Conservation (phyloP, 2,888 invertebrate genomes). For the Cactoblastis cactorum region DNA sequence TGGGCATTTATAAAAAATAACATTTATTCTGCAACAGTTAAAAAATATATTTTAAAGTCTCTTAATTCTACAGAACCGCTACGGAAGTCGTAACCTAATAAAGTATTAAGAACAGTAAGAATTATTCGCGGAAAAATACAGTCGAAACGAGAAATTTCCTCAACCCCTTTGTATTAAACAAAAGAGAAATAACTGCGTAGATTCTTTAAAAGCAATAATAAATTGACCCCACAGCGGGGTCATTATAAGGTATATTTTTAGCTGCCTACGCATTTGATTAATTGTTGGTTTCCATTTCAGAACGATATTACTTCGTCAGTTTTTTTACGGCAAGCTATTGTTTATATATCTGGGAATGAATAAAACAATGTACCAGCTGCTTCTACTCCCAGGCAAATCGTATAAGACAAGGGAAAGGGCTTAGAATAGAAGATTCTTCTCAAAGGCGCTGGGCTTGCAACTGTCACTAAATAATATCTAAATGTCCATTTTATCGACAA, state of each 20-base stretch:
- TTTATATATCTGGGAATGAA: too few relatives aligned
- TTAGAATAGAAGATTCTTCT: too few relatives aligned
- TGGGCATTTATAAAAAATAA: too few relatives aligned
- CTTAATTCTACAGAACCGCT: background rate
- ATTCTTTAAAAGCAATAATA: slow-evolving; percentile 44
- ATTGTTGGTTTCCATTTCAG: background rate
- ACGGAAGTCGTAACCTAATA: background rate
- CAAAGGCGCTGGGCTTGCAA: too few relatives aligned
- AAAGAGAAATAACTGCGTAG: slow-evolving; percentile 39
- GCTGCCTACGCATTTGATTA: slow-evolving; percentile 7
- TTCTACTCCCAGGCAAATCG: too few relatives aligned
- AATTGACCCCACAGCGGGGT: slow-evolving; percentile 43
- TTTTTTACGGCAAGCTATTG: too few relatives aligned
- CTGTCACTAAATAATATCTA: too few relatives aligned
- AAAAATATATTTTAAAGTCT: background rate
- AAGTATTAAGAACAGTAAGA: slow-evolving; percentile 1
- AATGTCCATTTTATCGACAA: too few relatives aligned
- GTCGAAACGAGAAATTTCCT: slow-evolving; percentile 26
- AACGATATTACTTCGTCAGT: background rate
- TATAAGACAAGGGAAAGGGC: too few relatives aligned
- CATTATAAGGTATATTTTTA: slow-evolving; percentile 33
- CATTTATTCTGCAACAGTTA: too few relatives aligned
- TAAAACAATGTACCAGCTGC: too few relatives aligned
- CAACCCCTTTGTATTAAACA: slow-evolving; percentile 46
- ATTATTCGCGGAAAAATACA: slow-evolving; percentile 17